phyloP scores from a whole-genome alignment of 2,797 vertebrate species.

The Microcaecilia unicolor region DNA sequence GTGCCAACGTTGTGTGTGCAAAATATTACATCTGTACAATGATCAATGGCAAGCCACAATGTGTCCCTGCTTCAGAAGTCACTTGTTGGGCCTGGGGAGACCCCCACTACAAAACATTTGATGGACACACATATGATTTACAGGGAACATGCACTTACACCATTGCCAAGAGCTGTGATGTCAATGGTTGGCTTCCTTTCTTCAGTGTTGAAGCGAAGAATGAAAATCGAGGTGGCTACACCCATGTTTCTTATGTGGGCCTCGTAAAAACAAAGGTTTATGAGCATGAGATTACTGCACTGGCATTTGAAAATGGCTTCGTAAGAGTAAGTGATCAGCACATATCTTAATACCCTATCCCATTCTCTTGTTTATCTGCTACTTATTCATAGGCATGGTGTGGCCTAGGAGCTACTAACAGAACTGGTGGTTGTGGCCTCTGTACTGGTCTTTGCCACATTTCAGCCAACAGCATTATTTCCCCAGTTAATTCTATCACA shows the following conservation, averaged over 20 bases:
- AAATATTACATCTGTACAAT: slow-evolving; percentile 51
- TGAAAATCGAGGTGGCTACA: slow-evolving; percentile 43
- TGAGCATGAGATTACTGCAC: slow-evolving; percentile 40
- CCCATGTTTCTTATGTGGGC: slow-evolving; percentile 52
- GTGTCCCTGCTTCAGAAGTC: slow-evolving; percentile 34
- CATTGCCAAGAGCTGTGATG: slow-evolving; percentile 47
- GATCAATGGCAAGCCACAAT: slow-evolving; percentile 31
- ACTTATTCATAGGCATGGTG: no score
- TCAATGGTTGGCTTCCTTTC: slow-evolving; percentile 37
- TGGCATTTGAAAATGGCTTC: slow-evolving; percentile 43
- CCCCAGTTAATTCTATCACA: no score
- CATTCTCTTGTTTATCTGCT: no score
- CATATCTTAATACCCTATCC: no score
- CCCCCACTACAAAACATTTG: slow-evolving; percentile 76
- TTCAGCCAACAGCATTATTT: no score
- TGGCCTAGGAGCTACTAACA: no score
- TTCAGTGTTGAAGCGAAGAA: slow-evolving; percentile 67
- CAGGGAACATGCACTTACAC: slow-evolving; percentile 77
- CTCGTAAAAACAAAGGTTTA: slow-evolving; percentile 53
- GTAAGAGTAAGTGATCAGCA: slow-evolving; percentile 62
- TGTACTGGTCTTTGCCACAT: no score
- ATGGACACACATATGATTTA: slow-evolving; percentile 64
- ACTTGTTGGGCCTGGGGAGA: slow-evolving; percentile 70
- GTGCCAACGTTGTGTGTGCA: slow-evolving; percentile 32
- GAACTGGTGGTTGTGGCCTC: no score